Evolutionary conservation across 2,797 vertebrate species (phyloP), one percentile per base, ranked within the genome.

Genomic region (Tapirus indicus): DNA sequence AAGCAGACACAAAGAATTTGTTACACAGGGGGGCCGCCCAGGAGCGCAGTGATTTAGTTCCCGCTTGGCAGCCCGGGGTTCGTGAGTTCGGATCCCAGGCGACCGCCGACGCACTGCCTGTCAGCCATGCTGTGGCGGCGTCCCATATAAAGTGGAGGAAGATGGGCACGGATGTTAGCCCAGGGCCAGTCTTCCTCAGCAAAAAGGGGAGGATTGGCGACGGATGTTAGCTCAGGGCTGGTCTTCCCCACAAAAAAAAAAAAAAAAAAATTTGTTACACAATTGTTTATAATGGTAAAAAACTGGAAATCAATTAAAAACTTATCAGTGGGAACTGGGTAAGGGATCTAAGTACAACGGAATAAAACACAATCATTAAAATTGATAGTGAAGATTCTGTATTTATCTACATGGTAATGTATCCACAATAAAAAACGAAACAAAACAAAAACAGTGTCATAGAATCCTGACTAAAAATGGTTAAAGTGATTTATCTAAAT

Each of bases 351-450:
- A 88, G 38, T 52, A 49, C 27, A 69, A 83, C 12, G 64, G 27
- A 84, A 80, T 52, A 95, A 77, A 94, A 77, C 29, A 44, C 32
- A 74, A 41, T 38, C 12, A 66, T 77, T 92, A 89, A 89, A 82
- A 87, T 13, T 78, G 49, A 86, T 80, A 49, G 58, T 58, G 16
- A 90, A 82, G 56, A 87, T 92, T 86, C 54, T 72, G 41, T 66
- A 38, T 64, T 91, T 78, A 94, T 82, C 6, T 68, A 47, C 11
- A 23, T 69, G 25, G 25, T 87, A 90, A 86, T 32, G 0, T 27
- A 49, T 10, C 18, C 32, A 83, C 32, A 78, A 82, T 80, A 74
- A 94, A 74, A 88, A 78, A 38, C 47, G 66, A 64, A 64, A 14
- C 21, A 88, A 87, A 64, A 72, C 4, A 44, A 91, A 87, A 47